Percentiles rank a stretch among this genome's conserved stretches.
Conservation (phyloP, 2,888 invertebrate species). For the Scelioninae gen. 1 region DNA sequence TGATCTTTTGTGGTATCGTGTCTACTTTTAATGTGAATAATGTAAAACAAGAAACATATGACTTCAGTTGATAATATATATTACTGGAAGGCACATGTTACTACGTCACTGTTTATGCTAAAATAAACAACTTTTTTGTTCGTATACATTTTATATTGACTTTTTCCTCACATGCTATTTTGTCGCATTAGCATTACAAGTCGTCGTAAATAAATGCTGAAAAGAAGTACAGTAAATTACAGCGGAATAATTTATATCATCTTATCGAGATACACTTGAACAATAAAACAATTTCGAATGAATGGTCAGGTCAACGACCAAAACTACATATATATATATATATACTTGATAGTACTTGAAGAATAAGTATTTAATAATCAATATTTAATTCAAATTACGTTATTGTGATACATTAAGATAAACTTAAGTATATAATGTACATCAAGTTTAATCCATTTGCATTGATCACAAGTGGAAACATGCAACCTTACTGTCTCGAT, state of each 20-base stretch:
- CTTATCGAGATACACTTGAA: background rate
- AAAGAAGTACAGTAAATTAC: conserved; percentile 3
- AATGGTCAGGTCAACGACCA: background rate
- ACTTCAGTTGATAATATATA: too few relatives aligned
- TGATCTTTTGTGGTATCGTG: too few relatives aligned
- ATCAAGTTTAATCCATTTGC: conserved; percentile 29
- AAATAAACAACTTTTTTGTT: conserved; percentile 4
- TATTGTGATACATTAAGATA: background rate
- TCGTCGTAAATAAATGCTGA: background rate
- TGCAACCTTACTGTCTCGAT: conserved; percentile 13
- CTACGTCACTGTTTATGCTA: background rate
- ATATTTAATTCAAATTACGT: background rate
- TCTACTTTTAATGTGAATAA: too few relatives aligned
- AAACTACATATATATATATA: background rate
- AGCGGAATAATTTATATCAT: background rate
- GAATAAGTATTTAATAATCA: background rate
- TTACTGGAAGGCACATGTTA: background rate
- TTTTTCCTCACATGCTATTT: conserved; percentile 1
- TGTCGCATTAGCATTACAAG: conserved; percentile 10
- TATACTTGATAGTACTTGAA: background rate
- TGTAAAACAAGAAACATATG: too few relatives aligned
- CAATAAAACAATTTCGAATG: background rate
- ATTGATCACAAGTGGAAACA: conserved; percentile 33
- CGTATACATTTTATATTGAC: background rate
- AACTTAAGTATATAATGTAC: conserved; percentile 9